Evolutionary conservation across 2,888 invertebrate genomes (phyloP).

Genomic region (Meloe dianella): DNA sequence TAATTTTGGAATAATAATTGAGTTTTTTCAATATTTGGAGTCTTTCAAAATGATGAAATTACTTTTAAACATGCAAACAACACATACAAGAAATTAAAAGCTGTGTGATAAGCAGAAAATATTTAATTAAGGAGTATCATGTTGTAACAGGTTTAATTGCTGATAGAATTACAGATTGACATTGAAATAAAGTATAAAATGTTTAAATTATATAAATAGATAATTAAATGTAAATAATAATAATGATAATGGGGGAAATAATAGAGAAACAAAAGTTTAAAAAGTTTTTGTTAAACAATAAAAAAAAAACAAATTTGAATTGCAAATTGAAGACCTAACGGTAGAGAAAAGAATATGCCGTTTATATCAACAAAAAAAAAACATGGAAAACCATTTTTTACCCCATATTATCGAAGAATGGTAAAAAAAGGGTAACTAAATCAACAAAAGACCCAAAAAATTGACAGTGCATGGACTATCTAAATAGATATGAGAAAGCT

Average conservation of each 20-base stretch:
- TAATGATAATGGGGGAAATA: too few relatives aligned
- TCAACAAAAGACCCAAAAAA: too few relatives aligned
- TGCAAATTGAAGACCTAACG: not conserved
- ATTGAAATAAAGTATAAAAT: not conserved
- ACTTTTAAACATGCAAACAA: conserved; percentile 4
- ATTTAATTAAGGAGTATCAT: not conserved
- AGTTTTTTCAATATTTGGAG: not conserved
- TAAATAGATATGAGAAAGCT: not conserved
- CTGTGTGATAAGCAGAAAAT: not conserved
- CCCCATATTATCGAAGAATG: too few relatives aligned
- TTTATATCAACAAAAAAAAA: too few relatives aligned
- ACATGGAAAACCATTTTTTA: too few relatives aligned
- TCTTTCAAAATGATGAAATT: not conserved
- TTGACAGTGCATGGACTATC: not conserved
- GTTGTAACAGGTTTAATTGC: not conserved
- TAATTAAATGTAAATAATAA: not conserved
- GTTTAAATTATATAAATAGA: too few relatives aligned
- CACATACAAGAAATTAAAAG: not conserved
- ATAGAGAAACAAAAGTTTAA: too few relatives aligned
- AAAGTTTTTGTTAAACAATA: not conserved
- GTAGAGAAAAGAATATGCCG: not conserved
- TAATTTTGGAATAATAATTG: not conserved
- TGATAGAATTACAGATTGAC: not conserved
- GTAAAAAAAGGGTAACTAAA: too few relatives aligned
- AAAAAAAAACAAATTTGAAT: not conserved